Evolutionary conservation across 2,888 invertebrate species (phyloP), one percentile per base, ranked within the genome.

Genomic region (Lasioglossum oenotherae): DNA sequence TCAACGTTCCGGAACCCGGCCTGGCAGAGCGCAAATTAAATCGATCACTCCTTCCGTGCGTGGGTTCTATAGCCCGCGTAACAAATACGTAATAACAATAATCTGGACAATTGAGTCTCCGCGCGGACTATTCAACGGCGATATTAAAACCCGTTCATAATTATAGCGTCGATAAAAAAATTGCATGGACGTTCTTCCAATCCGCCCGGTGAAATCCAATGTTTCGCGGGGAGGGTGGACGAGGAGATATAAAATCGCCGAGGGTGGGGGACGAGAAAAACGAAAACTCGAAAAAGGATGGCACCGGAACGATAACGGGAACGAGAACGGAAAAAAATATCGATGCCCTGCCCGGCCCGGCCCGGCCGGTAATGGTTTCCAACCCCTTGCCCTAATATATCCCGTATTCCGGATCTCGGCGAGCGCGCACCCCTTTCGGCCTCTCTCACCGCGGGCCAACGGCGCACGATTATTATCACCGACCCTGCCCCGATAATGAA

Each of bases 391-490:
- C 89, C 89, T 86, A 90, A 90, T 88, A 87, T 88, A 90, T 91
- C 84, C 87, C 86, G 81, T 85, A 88, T 80, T 78, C 87, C 81
- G 82, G 85, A 88, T 91, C 87, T 81, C 80, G 85, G 81, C 38
- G 74, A 44, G 80, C 74, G 79, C 82, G 80, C 87, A 87, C 80
- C 83, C 87, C 86, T 86, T 87, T 87, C 83, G 81, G 53, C 74
- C 38, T 38, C 83, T 64, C 84, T 80, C 88, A 82, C 89, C 89
- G 86, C 87, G 87, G 89, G 87, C 86, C 85, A 78, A 86, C 89
- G 74, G 88, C 90, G 91, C 91, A 88, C 90, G 94, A 93, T 93
- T 92, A 93, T 94, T 94, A 94, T 94, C 94, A 91, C 91, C 91
- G 92, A 90, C 87, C 84, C 91, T 89, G 92, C 91, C 86, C 90